A percentile compares a stretch with the other conserved stretches of the same genome.
Conservation (phyloP, 1,140 invertebrate genomes). For the Drosophila sturtevanti region DNA sequence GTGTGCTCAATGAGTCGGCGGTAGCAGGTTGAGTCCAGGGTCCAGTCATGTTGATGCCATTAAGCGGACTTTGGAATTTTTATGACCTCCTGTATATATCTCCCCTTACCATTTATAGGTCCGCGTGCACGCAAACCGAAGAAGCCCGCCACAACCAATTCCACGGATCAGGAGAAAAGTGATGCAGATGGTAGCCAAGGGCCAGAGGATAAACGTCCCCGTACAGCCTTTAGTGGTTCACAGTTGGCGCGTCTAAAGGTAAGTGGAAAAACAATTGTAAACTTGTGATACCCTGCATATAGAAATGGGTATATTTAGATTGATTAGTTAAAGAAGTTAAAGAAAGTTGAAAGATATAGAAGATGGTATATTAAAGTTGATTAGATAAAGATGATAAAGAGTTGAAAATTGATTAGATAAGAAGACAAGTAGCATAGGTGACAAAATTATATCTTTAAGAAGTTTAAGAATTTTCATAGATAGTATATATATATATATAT, state of each 20-base stretch:
- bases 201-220: constrained; percentile 95
- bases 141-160: constrained; percentile 84
- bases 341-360: no score
- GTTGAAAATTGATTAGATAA: no score
- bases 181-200: constrained; percentile 44
- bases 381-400: no score
- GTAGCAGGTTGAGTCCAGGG: constrained; percentile 20
- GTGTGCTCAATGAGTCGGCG: constrained; percentile 60
- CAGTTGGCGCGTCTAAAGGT: constrained; percentile 95
- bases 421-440: no score
- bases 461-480: no score
- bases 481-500: no score
- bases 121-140: constrained; percentile 94
- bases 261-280: constrained; percentile 19
- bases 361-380: no score
- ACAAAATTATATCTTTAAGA: no score
- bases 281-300: not conserved
- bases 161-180: constrained; percentile 40
- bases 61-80: constrained; percentile 76
- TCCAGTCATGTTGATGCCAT: constrained; percentile 72
- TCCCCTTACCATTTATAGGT: constrained; percentile 85
- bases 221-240: constrained; percentile 98
- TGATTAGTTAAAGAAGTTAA: no score
- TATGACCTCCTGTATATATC: constrained; percentile 54
- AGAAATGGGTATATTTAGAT: not conserved